phyloP scores from a whole-genome alignment of 1,140 invertebrate species.

The Elymnias hypermnestra region DNA sequence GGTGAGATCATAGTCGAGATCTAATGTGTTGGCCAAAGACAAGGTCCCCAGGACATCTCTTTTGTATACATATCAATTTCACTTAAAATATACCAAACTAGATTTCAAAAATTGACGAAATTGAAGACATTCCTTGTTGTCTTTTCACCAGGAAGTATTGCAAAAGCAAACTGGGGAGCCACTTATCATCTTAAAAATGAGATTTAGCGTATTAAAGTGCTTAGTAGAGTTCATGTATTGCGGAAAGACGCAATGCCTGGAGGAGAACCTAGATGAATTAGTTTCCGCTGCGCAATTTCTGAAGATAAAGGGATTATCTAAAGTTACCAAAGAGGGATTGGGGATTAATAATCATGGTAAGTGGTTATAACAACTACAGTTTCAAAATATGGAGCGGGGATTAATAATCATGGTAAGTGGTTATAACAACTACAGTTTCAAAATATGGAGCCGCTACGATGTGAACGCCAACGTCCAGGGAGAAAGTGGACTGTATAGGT shows the following conservation, averaged over 20 bases:
- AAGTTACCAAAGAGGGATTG: constrained; percentile 69
- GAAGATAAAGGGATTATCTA: constrained; percentile 65
- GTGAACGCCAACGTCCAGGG: too few species aligned
- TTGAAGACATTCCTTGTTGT: background rate
- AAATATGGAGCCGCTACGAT: too few species aligned
- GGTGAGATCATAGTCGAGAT: too few species aligned
- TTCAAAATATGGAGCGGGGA: too few species aligned
- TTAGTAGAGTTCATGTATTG: constrained; percentile 70
- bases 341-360: constrained; percentile 61
- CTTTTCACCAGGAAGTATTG: constrained; percentile 48
- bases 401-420: too few species aligned
- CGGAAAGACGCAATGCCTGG: constrained; percentile 64
- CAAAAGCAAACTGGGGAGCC: constrained; percentile 65
- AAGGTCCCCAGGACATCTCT: too few species aligned
- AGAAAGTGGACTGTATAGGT: too few species aligned
- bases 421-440: too few species aligned
- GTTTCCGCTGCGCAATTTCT: constrained; percentile 66
- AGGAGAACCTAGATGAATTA: constrained; percentile 65
- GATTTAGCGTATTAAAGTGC: constrained; percentile 62
- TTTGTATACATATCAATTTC: too few species aligned
- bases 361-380: constrained; percentile 15
- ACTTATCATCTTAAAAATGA: constrained; percentile 66
- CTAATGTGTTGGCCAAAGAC: too few species aligned
- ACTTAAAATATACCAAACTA: too few species aligned
- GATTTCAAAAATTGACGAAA: too few species aligned